Percentiles rank a stretch among this genome's conserved stretches.
Conservation (phyloP, 1,140 invertebrate species). For the Liolophura sinensis region DNA sequence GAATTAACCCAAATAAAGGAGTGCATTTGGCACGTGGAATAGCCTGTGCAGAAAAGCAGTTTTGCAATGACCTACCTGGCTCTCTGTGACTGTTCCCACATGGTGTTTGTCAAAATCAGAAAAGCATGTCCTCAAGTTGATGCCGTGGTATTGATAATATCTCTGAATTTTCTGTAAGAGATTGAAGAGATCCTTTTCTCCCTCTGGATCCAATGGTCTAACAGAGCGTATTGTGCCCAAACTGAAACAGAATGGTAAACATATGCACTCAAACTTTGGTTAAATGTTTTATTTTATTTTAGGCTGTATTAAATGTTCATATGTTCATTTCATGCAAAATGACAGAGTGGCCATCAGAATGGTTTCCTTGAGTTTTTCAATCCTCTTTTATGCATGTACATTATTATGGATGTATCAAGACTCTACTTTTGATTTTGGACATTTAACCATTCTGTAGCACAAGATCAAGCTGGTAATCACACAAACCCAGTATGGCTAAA, state of each 20-base stretch:
- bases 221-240: conserved; percentile 51
- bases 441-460: no score
- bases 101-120: conserved; percentile 59
- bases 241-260: conserved; percentile 26
- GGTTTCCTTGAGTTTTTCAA: neutral
- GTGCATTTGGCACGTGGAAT: neutral
- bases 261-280: neutral
- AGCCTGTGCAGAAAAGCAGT: neutral
- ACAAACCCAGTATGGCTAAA: no score
- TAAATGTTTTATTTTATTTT: no score
- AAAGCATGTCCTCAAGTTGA: conserved; percentile 52
- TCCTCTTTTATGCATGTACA: neutral
- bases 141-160: conserved; percentile 52
- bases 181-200: conserved; percentile 38
- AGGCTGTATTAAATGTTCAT: no score
- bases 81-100: conserved; percentile 55
- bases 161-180: conserved; percentile 41
- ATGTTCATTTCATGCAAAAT: neutral
- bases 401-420: no score
- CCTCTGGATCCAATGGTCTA: conserved; percentile 37
- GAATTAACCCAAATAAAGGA: neutral
- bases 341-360: neutral
- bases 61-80: conserved; percentile 41
- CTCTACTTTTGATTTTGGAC: no score
- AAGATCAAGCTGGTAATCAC: no score